These are phyloP conservation scores for Drosophila takahashii DNA, from an alignment of 1,140 invertebrate genomes.

Conservation along the genomic window DNA sequence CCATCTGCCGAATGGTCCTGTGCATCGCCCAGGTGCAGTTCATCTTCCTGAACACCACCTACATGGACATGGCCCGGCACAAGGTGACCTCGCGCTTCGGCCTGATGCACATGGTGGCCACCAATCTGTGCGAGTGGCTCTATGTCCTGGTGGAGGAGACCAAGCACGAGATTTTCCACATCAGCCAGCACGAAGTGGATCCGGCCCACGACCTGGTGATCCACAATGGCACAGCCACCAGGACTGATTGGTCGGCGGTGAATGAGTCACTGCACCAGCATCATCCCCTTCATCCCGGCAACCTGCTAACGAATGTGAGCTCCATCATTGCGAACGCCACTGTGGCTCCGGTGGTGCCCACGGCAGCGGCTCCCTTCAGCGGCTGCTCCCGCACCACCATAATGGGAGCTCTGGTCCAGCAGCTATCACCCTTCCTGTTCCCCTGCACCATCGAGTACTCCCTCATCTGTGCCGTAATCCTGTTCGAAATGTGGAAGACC, in stretches of 20 bases:
- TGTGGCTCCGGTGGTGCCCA: constrained; percentile 18
- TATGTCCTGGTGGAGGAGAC: constrained; percentile 93
- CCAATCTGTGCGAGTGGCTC: constrained; percentile 97
- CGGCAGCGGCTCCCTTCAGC: constrained; percentile 31
- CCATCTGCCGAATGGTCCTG: constrained; percentile 93
- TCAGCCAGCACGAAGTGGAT: constrained; percentile 74
- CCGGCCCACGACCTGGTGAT: constrained; percentile 42
- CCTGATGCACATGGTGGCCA: constrained; percentile 96
- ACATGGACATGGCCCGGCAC: constrained; percentile 92
- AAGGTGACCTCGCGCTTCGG: constrained; percentile 96
- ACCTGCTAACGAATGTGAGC: constrained; percentile 52
- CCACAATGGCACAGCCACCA: constrained; percentile 18
- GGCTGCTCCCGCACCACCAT: constrained; percentile 86
- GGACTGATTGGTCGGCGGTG: constrained; percentile 57
- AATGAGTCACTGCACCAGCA: constrained; percentile 59
- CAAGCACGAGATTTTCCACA: constrained; percentile 89
- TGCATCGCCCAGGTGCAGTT: constrained; percentile 97
- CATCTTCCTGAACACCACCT: constrained; percentile 87
- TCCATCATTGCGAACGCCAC: constrained; percentile 38
- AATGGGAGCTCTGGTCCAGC: constrained; percentile 90
- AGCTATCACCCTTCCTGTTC: constrained; percentile 94
- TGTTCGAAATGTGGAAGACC: constrained; percentile 93
- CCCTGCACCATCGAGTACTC: constrained; percentile 96
- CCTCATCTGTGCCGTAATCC: constrained; percentile 92
- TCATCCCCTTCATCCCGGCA: constrained; percentile 11